These are phyloP conservation scores for Platyscapa corneri DNA, from an alignment of 1,140 invertebrate genomes.

Conservation along the genomic window DNA sequence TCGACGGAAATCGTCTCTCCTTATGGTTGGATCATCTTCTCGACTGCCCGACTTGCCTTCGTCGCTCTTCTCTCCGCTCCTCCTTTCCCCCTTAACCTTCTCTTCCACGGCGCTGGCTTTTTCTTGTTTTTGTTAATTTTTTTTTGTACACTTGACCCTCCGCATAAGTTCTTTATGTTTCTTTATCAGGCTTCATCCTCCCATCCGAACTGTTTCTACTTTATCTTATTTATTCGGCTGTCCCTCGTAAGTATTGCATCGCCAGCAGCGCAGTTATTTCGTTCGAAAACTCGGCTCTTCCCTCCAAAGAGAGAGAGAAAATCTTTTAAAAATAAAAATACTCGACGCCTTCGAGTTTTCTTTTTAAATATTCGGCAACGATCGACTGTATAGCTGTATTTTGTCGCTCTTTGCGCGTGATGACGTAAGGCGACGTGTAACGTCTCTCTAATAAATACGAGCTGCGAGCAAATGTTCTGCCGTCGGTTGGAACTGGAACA, in stretches of 20 bases:
- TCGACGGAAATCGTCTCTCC: constrained; percentile 9
- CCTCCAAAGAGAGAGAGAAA: not conserved
- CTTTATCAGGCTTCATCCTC: constrained; percentile 50
- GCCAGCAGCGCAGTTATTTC: not conserved
- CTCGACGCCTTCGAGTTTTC: too few species aligned
- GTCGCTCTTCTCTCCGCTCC: not conserved
- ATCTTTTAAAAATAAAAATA: not conserved
- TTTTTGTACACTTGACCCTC: constrained; percentile 49
- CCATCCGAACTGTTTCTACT: constrained; percentile 27
- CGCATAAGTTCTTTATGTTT: constrained; percentile 49
- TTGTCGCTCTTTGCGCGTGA: not conserved
- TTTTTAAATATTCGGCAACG: too few species aligned
- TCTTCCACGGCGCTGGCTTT: constrained; percentile 10
- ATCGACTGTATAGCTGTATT: not conserved
- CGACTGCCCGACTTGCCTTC: constrained; percentile 36
- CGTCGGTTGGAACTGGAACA: not conserved
- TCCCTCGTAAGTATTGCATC: not conserved
- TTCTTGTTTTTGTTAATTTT: constrained; percentile 51
- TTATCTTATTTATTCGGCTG: constrained; percentile 1
- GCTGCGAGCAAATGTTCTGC: not conserved
- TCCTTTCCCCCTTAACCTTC: constrained; percentile 14
- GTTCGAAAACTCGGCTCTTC: not conserved
- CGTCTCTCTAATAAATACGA: not conserved
- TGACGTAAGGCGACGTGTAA: not conserved
- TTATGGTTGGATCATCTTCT: not conserved